Percentiles rank a stretch among this genome's conserved stretches.
Conservation (phyloP, 1,140 invertebrate genomes). For the Augochlora pura region DNA sequence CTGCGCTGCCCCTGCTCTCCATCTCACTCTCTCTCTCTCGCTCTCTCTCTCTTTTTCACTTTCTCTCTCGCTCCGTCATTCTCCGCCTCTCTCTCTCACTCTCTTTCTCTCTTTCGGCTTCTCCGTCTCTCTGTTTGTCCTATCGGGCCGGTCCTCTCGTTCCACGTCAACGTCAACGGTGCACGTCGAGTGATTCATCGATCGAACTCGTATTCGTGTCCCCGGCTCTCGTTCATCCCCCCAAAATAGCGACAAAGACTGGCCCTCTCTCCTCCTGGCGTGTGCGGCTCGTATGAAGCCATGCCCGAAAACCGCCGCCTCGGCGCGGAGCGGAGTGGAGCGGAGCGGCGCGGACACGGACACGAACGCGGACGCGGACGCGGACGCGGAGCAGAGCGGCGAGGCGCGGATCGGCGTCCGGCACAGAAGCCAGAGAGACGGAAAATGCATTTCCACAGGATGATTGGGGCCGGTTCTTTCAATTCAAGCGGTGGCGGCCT, state of each 20-base stretch:
- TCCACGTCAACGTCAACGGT: conserved; percentile 71
- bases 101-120: no score
- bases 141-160: conserved; percentile 52
- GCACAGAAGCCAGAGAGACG: conserved; percentile 58
- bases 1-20: not conserved
- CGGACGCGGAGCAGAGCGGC: no score
- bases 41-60: conserved; percentile 15
- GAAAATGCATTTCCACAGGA: conserved; percentile 61
- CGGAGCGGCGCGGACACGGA: no score
- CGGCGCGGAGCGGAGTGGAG: not conserved
- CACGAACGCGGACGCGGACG: no score
- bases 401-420: conserved; percentile 22
- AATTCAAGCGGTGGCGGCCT: conserved; percentile 36
- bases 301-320: conserved; percentile 55
- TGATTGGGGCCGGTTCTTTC: conserved; percentile 55
- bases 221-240: conserved; percentile 60
- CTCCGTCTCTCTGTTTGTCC: conserved; percentile 34
- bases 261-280: conserved; percentile 47
- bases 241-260: conserved; percentile 73
- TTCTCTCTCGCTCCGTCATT: conserved; percentile 18
- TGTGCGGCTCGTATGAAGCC: conserved; percentile 37
- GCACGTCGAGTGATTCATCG: conserved; percentile 74
- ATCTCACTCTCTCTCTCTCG: not conserved
- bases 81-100: conserved; percentile 8
- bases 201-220: conserved; percentile 68